Percentiles rank a stretch among this genome's conserved stretches.
phyloP scores from a whole-genome alignment of 2,888 invertebrate species.

The Ophion ventricosus region DNA sequence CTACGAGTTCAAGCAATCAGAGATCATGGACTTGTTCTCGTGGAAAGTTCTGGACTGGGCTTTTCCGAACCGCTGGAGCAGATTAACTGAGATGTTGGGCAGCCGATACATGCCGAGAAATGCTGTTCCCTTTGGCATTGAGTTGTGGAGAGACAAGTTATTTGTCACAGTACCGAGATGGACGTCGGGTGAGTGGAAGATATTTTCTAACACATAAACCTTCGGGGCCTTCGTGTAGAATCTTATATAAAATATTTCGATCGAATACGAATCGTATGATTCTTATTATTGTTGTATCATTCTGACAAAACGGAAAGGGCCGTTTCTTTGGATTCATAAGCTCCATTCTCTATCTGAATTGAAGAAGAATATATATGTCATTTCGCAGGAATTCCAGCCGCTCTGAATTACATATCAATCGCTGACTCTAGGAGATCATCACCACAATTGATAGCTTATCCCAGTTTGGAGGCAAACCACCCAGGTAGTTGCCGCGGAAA shows the following conservation, averaged over 20 bases:
- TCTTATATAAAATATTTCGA: no score
- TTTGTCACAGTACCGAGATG: constrained; percentile 93
- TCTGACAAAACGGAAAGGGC: no score
- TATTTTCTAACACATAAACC: background rate
- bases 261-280: no score
- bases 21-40: constrained; percentile 87
- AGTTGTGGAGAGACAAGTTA: constrained; percentile 91
- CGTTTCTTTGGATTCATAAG: no score
- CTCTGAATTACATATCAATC: constrained; percentile 7
- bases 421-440: background rate
- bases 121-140: constrained; percentile 92
- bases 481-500: background rate
- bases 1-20: no score
- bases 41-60: constrained; percentile 92
- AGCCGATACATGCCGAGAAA: constrained; percentile 90
- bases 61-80: constrained; percentile 87
- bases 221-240: no score
- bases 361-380: background rate
- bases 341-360: no score
- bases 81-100: constrained; percentile 87
- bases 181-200: constrained; percentile 87
- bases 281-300: no score
- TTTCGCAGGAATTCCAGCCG: constrained; percentile 1
- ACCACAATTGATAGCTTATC: constrained; percentile 18
- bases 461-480: background rate